phyloP scores from a whole-genome alignment of 2,113 vertebrate genomes.

The Ondatra zibethicus region DNA sequence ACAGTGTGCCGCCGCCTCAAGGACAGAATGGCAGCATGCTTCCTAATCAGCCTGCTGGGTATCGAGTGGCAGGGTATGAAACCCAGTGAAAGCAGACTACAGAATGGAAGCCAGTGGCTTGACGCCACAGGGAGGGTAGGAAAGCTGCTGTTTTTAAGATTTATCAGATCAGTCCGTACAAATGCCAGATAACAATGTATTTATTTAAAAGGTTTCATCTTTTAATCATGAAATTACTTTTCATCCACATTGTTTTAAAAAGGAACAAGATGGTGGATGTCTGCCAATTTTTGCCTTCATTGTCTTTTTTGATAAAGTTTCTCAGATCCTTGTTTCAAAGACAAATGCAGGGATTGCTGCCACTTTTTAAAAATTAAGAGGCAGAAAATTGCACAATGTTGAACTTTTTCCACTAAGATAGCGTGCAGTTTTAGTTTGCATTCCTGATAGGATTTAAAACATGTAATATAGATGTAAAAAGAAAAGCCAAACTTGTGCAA shows the following conservation, averaged over 20 bases:
- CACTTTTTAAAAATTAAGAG: slow-evolving; percentile 90
- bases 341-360: slow-evolving; percentile 94
- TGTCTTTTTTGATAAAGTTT: slow-evolving; percentile 87
- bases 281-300: slow-evolving; percentile 88
- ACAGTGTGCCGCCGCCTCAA: slow-evolving; percentile 90
- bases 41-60: slow-evolving; percentile 91
- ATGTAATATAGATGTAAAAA: slow-evolving; percentile 84
- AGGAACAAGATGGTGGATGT: slow-evolving; percentile 88
- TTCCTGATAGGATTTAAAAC: slow-evolving; percentile 86
- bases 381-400: slow-evolving; percentile 95
- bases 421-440: slow-evolving; percentile 90
- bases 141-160: slow-evolving; percentile 88
- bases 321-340: slow-evolving; percentile 89
- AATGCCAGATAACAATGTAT: slow-evolving; percentile 90
- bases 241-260: slow-evolving; percentile 89
- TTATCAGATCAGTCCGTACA: slow-evolving; percentile 89
- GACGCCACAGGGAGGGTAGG: slow-evolving; percentile 84
- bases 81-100: slow-evolving; percentile 90
- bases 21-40: slow-evolving; percentile 94
- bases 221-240: slow-evolving; percentile 88
- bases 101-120: slow-evolving; percentile 84
- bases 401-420: slow-evolving; percentile 88
- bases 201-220: slow-evolving; percentile 88
- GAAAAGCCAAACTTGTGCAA: slow-evolving; percentile 83
- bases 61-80: slow-evolving; percentile 94